Conservation (phyloP, 2,797 vertebrate species). For the Thaleichthys pacificus region DNA sequence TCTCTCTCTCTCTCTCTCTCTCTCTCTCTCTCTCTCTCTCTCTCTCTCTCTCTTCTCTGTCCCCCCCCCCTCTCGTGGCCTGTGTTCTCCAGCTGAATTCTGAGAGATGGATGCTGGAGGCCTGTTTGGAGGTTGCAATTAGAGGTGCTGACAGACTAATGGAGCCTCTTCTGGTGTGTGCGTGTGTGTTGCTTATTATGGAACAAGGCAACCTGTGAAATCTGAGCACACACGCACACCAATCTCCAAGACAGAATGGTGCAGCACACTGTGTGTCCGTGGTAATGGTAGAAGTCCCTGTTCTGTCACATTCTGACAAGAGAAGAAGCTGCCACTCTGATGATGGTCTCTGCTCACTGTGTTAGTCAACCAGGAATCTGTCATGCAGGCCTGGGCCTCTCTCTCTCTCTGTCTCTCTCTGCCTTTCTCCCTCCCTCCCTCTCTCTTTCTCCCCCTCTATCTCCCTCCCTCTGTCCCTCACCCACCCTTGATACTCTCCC, state of each 20-base stretch:
- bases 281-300: too few relatives aligned
- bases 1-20: neutral
- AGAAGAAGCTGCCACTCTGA: too few relatives aligned
- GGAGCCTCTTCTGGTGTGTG: constrained; percentile 33
- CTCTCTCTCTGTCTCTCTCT: too few relatives aligned
- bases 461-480: too few relatives aligned
- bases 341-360: too few relatives aligned
- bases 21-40: constrained; percentile 13
- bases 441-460: too few relatives aligned
- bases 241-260: too few relatives aligned
- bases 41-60: constrained; percentile 15
- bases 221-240: constrained; percentile 9
- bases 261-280: too few relatives aligned
- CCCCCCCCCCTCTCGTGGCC: neutral
- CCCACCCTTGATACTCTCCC: too few relatives aligned
- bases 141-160: constrained; percentile 61
- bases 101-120: constrained; percentile 59
- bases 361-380: too few relatives aligned
- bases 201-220: neutral
- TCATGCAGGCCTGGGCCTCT: too few relatives aligned
- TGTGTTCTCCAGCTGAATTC: constrained; percentile 36
- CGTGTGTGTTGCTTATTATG: constrained; percentile 55
- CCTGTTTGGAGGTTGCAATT: constrained; percentile 64
- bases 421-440: neutral
- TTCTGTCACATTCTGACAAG: too few relatives aligned